Evolutionary conservation across 1,140 invertebrate species (phyloP), one percentile per base, ranked within the genome.

Genomic region (Agrypnia vestita): DNA sequence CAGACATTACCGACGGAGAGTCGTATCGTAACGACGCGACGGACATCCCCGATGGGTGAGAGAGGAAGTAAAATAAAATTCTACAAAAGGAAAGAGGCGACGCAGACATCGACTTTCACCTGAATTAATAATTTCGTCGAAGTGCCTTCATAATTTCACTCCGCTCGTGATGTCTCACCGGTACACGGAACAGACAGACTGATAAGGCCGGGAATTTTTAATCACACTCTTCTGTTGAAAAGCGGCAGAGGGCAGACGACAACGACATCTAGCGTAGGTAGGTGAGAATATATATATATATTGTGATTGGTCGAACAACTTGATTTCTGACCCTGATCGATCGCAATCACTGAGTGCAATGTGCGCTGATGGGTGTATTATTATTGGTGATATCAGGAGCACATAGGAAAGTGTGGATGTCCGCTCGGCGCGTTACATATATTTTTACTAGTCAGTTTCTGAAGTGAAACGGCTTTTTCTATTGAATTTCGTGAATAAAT

Each of bases 311-410:
- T 59, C n/a, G n/a, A n/a, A 10, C n/a, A n/a, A 12, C n/a, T 51
- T 53, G 51, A 13, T 17, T n/a, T 17, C n/a, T 7, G n/a, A 3
- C 10, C 7, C 21, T 59, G 55, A 19, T 59, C 21, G 55, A 11
- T 59, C 19, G 12, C 15, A 59, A 59, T 59, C 55, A 11, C 21
- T 15, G 35, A 67, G 62, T 67, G 62, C 62, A 67, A 67, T 67
- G 62, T 67, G 62, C 62, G 62, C 25, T 67, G 62, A 67, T 67
- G 62, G 62, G 35, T 67, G 62, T 64, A 64, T 64, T 64, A 64
- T 64, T 64, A 64, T 64, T 64, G 62, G 35, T 67, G 43, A 67
- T 44, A 44, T 43, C 62, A 47, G 62, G 62, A 67, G 43, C 62
- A 15, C 62, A 67, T 13, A 43, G 44, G 17, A 10, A 9, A 59